Conservation (phyloP, 2,888 invertebrate genomes). For the Cartodere bifasciata region DNA sequence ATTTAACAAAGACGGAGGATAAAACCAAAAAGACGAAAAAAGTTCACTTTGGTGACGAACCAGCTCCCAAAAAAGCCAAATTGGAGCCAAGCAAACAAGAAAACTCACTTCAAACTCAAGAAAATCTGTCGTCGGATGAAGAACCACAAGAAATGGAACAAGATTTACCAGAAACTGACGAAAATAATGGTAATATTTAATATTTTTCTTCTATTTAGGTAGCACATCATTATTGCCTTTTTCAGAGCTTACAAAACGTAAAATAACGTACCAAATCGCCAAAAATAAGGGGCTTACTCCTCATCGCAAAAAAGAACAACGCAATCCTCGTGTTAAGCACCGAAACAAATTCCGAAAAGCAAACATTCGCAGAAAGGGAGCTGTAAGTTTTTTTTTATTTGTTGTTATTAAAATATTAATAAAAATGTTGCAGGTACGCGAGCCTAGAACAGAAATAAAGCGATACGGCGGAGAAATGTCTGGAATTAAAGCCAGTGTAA, state of each 20-base stretch:
- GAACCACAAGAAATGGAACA: conserved; percentile 1
- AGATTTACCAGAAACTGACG: background rate
- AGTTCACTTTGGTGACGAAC: conserved; percentile 4
- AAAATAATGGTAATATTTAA: conserved; percentile 33
- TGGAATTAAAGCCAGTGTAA: conserved; percentile 82
- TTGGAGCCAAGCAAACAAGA: conserved; percentile 3
- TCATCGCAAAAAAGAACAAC: conserved; percentile 77
- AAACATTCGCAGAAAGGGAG: conserved; percentile 83
- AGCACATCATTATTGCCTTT: too few species aligned
- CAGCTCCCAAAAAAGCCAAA: conserved; percentile 13
- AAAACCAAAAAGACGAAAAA: conserved; percentile 12
- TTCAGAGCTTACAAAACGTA: conserved; percentile 48
- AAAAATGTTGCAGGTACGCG: conserved; percentile 47
- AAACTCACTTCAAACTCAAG: conserved; percentile 11
- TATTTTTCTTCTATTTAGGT: too few species aligned
- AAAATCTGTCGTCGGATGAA: conserved; percentile 5
- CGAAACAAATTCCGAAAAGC: conserved; percentile 87
- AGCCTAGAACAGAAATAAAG: conserved; percentile 64
- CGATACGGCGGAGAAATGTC: conserved; percentile 87
- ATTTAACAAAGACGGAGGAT: conserved; percentile 10
- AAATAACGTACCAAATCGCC: conserved; percentile 85
- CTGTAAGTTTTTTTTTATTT: conserved; percentile 42
- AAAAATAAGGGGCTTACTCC: conserved; percentile 94
- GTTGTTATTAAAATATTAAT: background rate
- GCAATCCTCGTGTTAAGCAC: conserved; percentile 93